Evolutionary conservation across 2,113 vertebrate species (phyloP).

Genomic region (Limnothrissa miodon): DNA sequence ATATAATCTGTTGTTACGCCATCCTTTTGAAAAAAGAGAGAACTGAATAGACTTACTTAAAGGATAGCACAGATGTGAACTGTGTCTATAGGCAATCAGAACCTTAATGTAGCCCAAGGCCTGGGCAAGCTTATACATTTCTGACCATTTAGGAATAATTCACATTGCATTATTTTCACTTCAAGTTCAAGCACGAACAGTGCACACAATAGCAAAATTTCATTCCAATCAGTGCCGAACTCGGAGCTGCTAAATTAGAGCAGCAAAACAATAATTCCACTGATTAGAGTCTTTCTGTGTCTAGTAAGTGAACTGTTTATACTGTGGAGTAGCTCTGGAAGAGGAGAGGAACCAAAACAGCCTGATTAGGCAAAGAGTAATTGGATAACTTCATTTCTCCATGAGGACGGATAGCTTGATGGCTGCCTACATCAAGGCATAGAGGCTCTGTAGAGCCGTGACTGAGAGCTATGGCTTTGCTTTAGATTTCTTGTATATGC

Average conservation of each 20-base stretch:
- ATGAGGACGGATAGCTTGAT: slow-evolving; percentile 95
- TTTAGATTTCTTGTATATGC: no score
- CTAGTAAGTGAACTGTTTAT: slow-evolving; percentile 99
- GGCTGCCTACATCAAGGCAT: slow-evolving; percentile 95
- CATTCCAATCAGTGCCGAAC: slow-evolving; percentile 98
- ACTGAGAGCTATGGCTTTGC: slow-evolving; percentile 80
- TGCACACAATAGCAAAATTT: slow-evolving; percentile 84
- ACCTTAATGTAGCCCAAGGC: background rate
- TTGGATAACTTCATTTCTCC: slow-evolving; percentile 99
- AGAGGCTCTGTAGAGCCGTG: slow-evolving; percentile 86
- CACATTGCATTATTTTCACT: slow-evolving; percentile 70
- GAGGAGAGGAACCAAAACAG: slow-evolving; percentile 99
- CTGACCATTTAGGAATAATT: slow-evolving; percentile 64
- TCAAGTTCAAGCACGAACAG: slow-evolving; percentile 63
- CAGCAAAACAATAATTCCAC: slow-evolving; percentile 99
- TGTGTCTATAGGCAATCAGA: background rate
- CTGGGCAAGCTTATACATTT: slow-evolving; percentile 61
- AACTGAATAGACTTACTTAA: background rate
- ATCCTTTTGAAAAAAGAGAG: background rate
- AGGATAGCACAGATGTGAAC: background rate
- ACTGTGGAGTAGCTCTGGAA: slow-evolving; percentile 99
- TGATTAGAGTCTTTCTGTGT: slow-evolving; percentile 99
- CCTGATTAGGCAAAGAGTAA: slow-evolving; percentile 99
- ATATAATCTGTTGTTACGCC: background rate
- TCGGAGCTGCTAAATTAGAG: slow-evolving; percentile 98